Percentiles rank a stretch among this genome's conserved stretches.
These are phyloP conservation scores for Sebastes hubbsi DNA, from an alignment of 2,797 vertebrate genomes.

Conservation along the genomic window DNA sequence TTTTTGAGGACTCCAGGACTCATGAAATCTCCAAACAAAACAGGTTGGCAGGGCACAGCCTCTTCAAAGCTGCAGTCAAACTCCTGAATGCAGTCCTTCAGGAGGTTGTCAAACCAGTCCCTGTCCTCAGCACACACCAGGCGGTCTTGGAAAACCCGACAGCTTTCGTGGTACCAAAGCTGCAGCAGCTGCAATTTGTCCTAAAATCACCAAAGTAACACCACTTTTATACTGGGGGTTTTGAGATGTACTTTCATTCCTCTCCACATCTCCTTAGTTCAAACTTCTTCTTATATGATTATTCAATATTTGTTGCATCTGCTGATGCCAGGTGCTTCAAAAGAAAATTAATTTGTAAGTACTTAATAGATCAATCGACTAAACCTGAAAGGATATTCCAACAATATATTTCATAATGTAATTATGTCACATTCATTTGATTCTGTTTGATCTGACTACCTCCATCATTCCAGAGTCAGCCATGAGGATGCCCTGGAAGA, in stretches of 20 bases:
- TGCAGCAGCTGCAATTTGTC: slow-evolving; percentile 82
- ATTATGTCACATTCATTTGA: neutral
- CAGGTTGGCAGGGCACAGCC: slow-evolving; percentile 84
- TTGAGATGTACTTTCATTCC: neutral
- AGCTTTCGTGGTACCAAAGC: slow-evolving; percentile 94
- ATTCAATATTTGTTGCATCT: neutral
- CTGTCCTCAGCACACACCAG: slow-evolving; percentile 88
- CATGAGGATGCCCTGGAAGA: slow-evolving; percentile 96
- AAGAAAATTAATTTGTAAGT: neutral
- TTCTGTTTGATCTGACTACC: slow-evolving; percentile 67
- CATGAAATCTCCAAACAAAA: slow-evolving; percentile 95
- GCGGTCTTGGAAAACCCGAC: slow-evolving; percentile 90
- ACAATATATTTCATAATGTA: neutral
- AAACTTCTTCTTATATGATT: neutral
- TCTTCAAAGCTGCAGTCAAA: slow-evolving; percentile 84
- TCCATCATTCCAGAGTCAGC: slow-evolving; percentile 83
- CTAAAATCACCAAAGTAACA: slow-evolving; percentile 40
- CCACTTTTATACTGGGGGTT: neutral
- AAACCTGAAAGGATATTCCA: neutral
- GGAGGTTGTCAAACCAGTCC: slow-evolving; percentile 87
- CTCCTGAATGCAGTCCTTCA: slow-evolving; percentile 80
- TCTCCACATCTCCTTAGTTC: neutral
- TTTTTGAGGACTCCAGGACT: slow-evolving; percentile 79
- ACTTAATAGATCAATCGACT: neutral
- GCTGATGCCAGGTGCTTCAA: neutral